phyloP scores from a whole-genome alignment of 1,140 invertebrate species.

The Kradibia gibbosae region DNA sequence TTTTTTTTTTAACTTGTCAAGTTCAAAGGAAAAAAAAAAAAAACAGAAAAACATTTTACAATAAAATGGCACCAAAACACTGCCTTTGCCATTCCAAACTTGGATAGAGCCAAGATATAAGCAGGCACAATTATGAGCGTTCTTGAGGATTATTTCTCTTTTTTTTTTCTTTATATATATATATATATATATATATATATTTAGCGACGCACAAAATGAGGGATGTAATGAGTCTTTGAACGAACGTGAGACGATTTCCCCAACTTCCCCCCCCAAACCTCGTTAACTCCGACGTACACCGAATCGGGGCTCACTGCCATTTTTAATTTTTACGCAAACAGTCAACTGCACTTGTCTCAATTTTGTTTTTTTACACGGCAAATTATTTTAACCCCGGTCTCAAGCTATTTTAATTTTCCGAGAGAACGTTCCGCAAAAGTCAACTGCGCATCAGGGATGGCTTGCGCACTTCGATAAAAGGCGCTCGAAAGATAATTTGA shows the following conservation, averaged over 20 bases:
- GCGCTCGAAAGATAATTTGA: no score
- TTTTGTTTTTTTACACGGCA: no score
- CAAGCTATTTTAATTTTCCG: no score
- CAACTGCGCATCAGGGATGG: no score
- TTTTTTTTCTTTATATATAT: constrained; percentile 48
- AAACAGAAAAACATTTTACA: constrained; percentile 46
- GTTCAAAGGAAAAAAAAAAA: no score
- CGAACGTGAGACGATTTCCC: constrained; percentile 55
- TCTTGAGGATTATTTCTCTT: constrained; percentile 51
- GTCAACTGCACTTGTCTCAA: no score
- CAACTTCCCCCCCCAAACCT: constrained; percentile 19
- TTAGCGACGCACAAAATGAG: constrained; percentile 11
- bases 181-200: no score
- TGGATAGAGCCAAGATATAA: constrained; percentile 75
- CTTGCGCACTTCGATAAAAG: no score
- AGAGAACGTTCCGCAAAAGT: no score
- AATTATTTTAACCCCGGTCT: no score
- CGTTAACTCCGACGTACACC: background rate
- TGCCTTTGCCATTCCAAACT: constrained; percentile 78
- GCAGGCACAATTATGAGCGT: constrained; percentile 74
- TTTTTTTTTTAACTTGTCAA: no score
- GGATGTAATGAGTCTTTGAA: constrained; percentile 66
- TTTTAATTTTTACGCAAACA: no score
- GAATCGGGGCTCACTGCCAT: background rate
- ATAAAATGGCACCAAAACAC: constrained; percentile 81